Base-by-base conservation (phyloP, 2,113 vertebrate genomes). In the Atractosteus spatula region DNA sequence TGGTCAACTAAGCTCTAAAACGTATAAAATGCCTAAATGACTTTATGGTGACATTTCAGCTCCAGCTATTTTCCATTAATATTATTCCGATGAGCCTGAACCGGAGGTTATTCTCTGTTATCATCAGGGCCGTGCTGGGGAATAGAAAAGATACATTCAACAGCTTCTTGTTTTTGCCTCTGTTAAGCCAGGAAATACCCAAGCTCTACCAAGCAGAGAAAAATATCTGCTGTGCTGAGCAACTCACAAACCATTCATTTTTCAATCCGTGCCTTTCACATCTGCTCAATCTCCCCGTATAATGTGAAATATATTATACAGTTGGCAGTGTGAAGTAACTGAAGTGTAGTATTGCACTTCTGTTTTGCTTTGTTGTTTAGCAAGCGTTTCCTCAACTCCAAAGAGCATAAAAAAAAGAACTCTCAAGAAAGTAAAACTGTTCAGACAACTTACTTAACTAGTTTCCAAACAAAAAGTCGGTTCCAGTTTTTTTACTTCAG, bases 201-300 rank as follows among this genome's bases (percentile, higher is more conserved):
- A 16, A 64, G 70, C 5, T 41, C 51, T 29, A 8, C 70, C 59
- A 64, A 76, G 75, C 75, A 65, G 62, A 72, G 68, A 82, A 78
- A 85, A 77, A 72, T 68, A 74, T 80, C 74, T 79, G 74, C 82
- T 13, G 51, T 16, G n/a, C 14, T 29, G 42, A 73, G 64, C 3
- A 13, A 56, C 55, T 83, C 77, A 78, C 72, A 76, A 77, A 76
- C 73, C 80, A 75, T 89, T 86, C 79, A 84, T 87, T 85, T 84
- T 80, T 73, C 78, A 83, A 82, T 83, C 78, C 73, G 72, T 70
- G 71, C 76, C 81, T 74, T 81, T 86, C 77, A 3, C 76, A 78
- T 84, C 81, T 81, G 79, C 78, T 87, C 82, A 80, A 78, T 85
- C 84, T 82, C 74, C 47, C 61, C 44, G 16, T 45, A 11, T 69